Evolutionary conservation across 2,113 vertebrate genomes (phyloP).

Genomic region (Cavia aperea): DNA sequence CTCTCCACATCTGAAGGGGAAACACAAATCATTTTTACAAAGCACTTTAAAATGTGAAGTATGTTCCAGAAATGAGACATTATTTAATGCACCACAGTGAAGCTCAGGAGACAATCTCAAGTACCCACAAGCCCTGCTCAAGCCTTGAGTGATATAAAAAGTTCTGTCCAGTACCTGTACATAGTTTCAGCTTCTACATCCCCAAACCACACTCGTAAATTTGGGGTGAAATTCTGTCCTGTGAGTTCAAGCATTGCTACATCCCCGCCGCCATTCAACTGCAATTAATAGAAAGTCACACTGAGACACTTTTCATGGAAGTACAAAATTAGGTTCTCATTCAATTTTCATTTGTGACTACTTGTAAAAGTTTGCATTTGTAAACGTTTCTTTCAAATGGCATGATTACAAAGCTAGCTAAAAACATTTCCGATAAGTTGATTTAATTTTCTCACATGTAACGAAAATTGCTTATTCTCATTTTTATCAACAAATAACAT

Average conservation of each 20-base stretch:
- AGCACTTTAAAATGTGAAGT: background rate
- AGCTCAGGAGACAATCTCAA: background rate
- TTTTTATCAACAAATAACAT: slow-evolving; percentile 7
- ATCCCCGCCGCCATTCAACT: slow-evolving; percentile 97
- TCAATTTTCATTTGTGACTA: background rate
- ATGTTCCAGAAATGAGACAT: background rate
- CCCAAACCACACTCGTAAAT: slow-evolving; percentile 98
- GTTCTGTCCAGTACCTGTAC: slow-evolving; percentile 86
- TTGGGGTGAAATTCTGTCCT: slow-evolving; percentile 99
- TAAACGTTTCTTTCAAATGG: slow-evolving; percentile 22
- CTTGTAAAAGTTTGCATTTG: background rate
- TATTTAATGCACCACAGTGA: background rate
- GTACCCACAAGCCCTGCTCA: background rate
- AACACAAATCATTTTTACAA: slow-evolving; percentile 6
- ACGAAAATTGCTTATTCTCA: background rate
- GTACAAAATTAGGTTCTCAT: background rate
- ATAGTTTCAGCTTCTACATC: slow-evolving; percentile 99
- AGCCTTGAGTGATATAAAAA: background rate
- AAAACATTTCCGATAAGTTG: background rate
- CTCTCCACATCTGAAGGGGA: slow-evolving; percentile 87
- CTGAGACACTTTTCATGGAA: background rate
- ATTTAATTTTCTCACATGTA: background rate
- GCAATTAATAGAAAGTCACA: slow-evolving; percentile 49
- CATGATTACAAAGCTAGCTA: slow-evolving; percentile 25
- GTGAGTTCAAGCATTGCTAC: slow-evolving; percentile 99